phyloP scores from a whole-genome alignment of 1,140 invertebrate genomes.

The Plutomurus gul region DNA sequence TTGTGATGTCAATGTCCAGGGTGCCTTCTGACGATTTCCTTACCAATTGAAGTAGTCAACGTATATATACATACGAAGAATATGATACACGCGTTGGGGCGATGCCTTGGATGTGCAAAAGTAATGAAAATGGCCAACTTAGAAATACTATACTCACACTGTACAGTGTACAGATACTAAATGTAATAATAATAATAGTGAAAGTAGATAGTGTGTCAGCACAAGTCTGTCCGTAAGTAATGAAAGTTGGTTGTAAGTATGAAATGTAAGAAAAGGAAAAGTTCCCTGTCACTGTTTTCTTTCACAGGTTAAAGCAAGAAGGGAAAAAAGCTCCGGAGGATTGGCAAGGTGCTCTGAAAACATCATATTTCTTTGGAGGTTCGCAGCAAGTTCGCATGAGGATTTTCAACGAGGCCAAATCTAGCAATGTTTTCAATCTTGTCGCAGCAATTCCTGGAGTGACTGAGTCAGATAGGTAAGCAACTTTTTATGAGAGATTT shows the following conservation, averaged over 20 bases:
- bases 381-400: constrained; percentile 34
- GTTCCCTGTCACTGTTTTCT: neutral
- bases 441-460: constrained; percentile 54
- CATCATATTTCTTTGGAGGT: constrained; percentile 54
- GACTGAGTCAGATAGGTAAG: constrained; percentile 57
- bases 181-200: too few species aligned
- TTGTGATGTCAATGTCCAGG: too few species aligned
- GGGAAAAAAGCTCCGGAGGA: constrained; percentile 46
- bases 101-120: too few species aligned
- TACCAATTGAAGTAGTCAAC: too few species aligned
- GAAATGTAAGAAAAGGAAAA: neutral
- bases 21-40: too few species aligned
- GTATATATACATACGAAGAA: too few species aligned
- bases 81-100: too few species aligned
- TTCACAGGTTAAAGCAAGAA: neutral
- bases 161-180: too few species aligned
- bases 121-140: too few species aligned
- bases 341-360: constrained; percentile 56
- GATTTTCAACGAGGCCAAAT: constrained; percentile 52
- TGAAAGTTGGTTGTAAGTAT: neutral
- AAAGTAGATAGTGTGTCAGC: too few species aligned
- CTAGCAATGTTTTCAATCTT: constrained; percentile 53
- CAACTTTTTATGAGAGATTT: neutral
- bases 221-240: too few species aligned
- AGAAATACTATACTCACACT: too few species aligned